Percentiles rank a stretch among this genome's conserved stretches.
Conservation (phyloP, 2,797 vertebrate species). For the Mormyrops boulengeri region DNA sequence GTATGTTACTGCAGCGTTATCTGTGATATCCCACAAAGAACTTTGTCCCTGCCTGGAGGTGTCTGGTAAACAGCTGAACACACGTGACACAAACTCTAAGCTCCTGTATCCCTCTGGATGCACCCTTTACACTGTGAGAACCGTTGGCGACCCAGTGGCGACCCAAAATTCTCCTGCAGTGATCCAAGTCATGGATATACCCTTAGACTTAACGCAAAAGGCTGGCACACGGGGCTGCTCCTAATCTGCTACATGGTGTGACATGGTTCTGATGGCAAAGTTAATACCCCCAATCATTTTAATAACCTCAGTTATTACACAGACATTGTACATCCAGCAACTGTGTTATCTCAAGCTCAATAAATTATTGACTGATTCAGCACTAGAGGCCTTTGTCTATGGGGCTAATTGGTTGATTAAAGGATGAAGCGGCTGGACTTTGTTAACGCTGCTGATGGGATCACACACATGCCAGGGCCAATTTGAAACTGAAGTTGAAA, state of each 20-base stretch:
- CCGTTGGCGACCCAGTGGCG: neutral
- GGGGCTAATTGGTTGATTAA: conserved; percentile 3
- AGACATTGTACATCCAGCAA: neutral
- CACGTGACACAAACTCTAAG: neutral
- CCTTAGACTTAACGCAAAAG: neutral
- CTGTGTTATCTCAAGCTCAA: neutral
- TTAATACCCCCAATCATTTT: neutral
- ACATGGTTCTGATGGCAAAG: neutral
- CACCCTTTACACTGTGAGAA: neutral
- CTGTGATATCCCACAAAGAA: neutral
- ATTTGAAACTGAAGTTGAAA: neutral
- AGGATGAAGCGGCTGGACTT: conserved; percentile 6
- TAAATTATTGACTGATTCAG: conserved; percentile 12
- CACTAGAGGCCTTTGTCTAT: neutral
- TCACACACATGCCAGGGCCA: neutral
- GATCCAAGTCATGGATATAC: neutral
- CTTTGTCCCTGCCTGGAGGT: neutral
- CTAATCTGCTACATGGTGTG: neutral
- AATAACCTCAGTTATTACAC: conserved; percentile 2
- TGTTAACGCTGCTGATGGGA: neutral
- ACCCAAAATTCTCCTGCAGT: neutral
- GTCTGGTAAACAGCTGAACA: conserved; percentile 5
- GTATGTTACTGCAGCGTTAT: conserved; percentile 3
- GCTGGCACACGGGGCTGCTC: neutral
- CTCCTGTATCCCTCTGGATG: neutral